Percentiles rank a stretch among this genome's conserved stretches.
Conservation (phyloP, 2,888 invertebrate genomes). For the Dolomedes plantarius region DNA sequence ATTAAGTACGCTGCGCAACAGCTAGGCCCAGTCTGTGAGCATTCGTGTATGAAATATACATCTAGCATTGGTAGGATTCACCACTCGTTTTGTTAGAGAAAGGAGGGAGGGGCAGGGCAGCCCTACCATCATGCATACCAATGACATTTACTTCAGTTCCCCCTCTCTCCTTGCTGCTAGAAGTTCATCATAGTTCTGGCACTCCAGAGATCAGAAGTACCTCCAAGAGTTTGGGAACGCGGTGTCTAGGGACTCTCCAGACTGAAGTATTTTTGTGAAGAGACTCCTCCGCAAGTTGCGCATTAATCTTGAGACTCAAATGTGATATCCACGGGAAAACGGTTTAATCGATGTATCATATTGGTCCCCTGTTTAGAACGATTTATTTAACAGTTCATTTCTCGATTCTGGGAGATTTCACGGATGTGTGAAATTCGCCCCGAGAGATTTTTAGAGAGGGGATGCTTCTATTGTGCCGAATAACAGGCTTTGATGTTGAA, state of each 20-base stretch:
- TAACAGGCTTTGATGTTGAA: neutral
- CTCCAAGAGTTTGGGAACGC: conserved; percentile 16
- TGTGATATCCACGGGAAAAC: conserved; percentile 59
- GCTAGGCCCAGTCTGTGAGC: conserved; percentile 61
- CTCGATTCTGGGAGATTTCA: conserved; percentile 63
- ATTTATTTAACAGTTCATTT: conserved; percentile 66
- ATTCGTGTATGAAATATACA: conserved; percentile 72
- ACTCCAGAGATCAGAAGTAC: conserved; percentile 47
- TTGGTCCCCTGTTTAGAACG: conserved; percentile 55
- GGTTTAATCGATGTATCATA: conserved; percentile 68
- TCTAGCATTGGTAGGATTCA: conserved; percentile 66
- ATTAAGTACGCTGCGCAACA: conserved; percentile 66
- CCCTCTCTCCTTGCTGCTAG: conserved; percentile 21
- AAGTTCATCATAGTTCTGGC: conserved; percentile 59
- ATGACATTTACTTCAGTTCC: conserved; percentile 55
- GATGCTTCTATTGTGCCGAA: conserved; percentile 11
- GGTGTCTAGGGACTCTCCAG: conserved; percentile 34
- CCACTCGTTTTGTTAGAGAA: conserved; percentile 64
- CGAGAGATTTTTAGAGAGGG: conserved; percentile 24
- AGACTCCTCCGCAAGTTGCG: conserved; percentile 31
- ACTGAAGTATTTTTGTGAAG: conserved; percentile 59
- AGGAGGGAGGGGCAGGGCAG: conserved; percentile 28
- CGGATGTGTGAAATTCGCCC: conserved; percentile 56
- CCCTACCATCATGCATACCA: conserved; percentile 67
- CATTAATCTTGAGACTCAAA: conserved; percentile 61